These are phyloP conservation scores for Fregetta grallaria DNA, from an alignment of 2,113 vertebrate genomes.

Conservation along the genomic window DNA sequence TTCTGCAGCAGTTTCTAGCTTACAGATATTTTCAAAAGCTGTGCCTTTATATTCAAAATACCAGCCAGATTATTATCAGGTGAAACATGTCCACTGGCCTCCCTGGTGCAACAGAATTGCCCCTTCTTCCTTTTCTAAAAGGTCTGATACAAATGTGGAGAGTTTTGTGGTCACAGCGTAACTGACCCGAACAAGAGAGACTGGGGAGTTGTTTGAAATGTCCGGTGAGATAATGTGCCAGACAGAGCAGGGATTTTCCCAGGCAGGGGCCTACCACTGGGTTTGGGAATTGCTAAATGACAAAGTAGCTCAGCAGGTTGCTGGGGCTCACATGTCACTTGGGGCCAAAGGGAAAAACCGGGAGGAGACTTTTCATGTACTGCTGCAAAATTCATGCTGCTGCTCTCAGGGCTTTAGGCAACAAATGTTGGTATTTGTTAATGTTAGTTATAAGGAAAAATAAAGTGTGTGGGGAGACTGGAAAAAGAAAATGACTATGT, in stretches of 20 bases:
- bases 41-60: not conserved
- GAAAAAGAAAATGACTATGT: not conserved
- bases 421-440: not conserved
- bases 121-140: not conserved
- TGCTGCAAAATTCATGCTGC: not conserved
- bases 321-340: not conserved
- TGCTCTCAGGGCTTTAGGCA: not conserved
- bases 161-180: not conserved
- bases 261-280: not conserved
- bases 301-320: conserved; percentile 17
- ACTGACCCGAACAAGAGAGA: not conserved
- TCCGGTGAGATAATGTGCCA: not conserved
- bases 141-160: not conserved
- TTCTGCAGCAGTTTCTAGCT: not conserved
- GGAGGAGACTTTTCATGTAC: not conserved
- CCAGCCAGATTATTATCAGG: not conserved
- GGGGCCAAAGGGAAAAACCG: not conserved
- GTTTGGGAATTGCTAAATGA: conserved; percentile 3
- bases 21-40: not conserved
- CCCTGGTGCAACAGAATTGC: not conserved
- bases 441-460: not conserved
- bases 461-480: not conserved
- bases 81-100: not conserved
- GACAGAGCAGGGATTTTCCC: not conserved
- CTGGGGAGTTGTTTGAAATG: not conserved